A percentile compares a stretch with the other conserved stretches of the same genome.
Evolutionary conservation across 2,113 vertebrate species (phyloP).

Genomic region (Tupaia tana): DNA sequence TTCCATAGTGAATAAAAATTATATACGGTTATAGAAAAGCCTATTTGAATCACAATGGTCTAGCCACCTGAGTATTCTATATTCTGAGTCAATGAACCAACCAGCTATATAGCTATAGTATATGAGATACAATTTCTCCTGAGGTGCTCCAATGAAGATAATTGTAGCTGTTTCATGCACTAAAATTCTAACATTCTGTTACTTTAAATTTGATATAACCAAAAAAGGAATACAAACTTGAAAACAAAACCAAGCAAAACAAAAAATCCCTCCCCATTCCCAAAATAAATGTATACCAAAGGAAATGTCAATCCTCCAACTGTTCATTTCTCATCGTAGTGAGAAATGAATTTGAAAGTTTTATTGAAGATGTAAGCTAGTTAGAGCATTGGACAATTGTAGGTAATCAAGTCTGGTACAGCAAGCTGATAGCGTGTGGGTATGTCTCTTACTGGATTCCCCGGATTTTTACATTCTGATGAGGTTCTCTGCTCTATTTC

Average conservation of each 20-base stretch:
- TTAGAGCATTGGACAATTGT: slow-evolving; percentile 54
- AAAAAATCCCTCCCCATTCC: background rate
- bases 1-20: background rate
- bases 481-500: slow-evolving; percentile 58
- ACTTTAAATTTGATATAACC: background rate
- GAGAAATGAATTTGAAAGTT: slow-evolving; percentile 47
- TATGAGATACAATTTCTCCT: background rate
- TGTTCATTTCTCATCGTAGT: slow-evolving; percentile 37
- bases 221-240: background rate
- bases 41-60: background rate
- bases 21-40: background rate
- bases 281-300: background rate
- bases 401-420: background rate
- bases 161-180: background rate
- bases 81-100: background rate
- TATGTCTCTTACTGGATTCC: slow-evolving; percentile 28
- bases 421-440: background rate
- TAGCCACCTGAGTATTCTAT: background rate
- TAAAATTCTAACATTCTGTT: background rate
- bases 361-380: slow-evolving; percentile 37
- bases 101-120: background rate
- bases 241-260: background rate
- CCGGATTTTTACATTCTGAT: slow-evolving; percentile 35
- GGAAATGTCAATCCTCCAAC: background rate
- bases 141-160: background rate